These are phyloP conservation scores for Glaucidium brasilianum DNA, from an alignment of 2,113 vertebrate genomes.

Conservation along the genomic window DNA sequence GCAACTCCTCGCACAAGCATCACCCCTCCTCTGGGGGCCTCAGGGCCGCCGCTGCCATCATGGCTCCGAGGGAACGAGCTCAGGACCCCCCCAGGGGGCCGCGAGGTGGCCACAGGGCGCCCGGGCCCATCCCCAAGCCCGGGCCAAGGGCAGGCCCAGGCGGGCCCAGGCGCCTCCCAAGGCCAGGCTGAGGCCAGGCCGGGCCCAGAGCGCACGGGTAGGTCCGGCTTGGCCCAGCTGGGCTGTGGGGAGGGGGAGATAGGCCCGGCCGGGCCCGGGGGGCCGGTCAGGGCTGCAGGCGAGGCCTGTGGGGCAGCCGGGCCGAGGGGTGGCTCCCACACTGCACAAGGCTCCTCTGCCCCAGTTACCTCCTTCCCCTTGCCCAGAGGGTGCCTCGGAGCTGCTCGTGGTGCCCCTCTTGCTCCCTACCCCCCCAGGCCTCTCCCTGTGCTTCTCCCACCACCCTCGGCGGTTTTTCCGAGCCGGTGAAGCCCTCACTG, in stretches of 20 bases:
- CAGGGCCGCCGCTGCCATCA: neutral
- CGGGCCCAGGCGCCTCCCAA: neutral
- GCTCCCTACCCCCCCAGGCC: neutral
- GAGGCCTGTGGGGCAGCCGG: neutral
- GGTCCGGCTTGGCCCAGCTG: neutral
- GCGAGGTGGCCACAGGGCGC: accelerated
- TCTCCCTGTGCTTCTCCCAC: neutral
- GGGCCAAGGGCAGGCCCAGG: too few species aligned
- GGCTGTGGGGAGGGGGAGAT: neutral
- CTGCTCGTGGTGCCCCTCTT: neutral
- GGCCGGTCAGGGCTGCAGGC: too few species aligned
- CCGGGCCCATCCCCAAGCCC: accelerated
- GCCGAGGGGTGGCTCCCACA: accelerated
- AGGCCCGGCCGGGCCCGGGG: neutral
- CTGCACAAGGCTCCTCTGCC: neutral
- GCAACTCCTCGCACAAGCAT: neutral
- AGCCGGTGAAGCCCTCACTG: neutral
- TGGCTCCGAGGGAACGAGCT: neutral
- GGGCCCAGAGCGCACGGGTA: accelerated
- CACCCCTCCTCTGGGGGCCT: too few species aligned
- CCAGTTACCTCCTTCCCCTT: too few species aligned
- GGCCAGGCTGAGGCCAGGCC: neutral
- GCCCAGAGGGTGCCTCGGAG: accelerated
- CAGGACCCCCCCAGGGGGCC: accelerated
- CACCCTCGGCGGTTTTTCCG: accelerated